Evolutionary conservation across 2,888 invertebrate species (phyloP).

Genomic region (Drosophila stalkeri): DNA sequence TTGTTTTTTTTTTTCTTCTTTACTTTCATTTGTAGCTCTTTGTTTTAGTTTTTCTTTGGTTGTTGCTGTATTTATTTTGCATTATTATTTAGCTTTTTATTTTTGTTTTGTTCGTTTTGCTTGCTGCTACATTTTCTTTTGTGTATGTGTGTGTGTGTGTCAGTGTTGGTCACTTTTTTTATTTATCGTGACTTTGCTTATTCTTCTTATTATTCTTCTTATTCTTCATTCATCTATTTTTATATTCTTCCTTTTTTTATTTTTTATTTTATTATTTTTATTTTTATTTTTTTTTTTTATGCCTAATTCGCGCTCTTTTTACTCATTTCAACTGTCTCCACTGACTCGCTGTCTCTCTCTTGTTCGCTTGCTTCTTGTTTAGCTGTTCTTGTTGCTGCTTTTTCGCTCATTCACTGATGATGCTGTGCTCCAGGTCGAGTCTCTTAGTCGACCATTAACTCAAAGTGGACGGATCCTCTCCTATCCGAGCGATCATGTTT

Average conservation of each 20-base stretch:
- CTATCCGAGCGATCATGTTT: slow-evolving; percentile 94
- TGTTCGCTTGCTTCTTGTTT: slow-evolving; percentile 28
- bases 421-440: slow-evolving; percentile 37
- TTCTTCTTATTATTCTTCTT: slow-evolving; percentile 40
- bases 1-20: slow-evolving; percentile 23
- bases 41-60: slow-evolving; percentile 76
- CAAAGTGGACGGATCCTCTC: slow-evolving; percentile 97
- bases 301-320: slow-evolving; percentile 23
- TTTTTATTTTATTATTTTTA: slow-evolving; percentile 8
- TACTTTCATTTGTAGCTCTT: slow-evolving; percentile 66
- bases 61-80: slow-evolving; percentile 80
- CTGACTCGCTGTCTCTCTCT: slow-evolving; percentile 5
- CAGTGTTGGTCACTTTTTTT: slow-evolving; percentile 52
- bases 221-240: slow-evolving; percentile 25
- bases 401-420: slow-evolving; percentile 36
- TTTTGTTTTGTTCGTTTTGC: slow-evolving; percentile 50
- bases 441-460: slow-evolving; percentile 95
- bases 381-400: slow-evolving; percentile 44
- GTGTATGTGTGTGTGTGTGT: slow-evolving; percentile 33
- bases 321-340: slow-evolving; percentile 10
- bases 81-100: slow-evolving; percentile 63
- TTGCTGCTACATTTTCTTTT: slow-evolving; percentile 61
- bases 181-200: slow-evolving; percentile 55
- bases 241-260: slow-evolving; percentile 8
- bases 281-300: slow-evolving; percentile 16